These are phyloP conservation scores for Crenichthys baileyi DNA, from an alignment of 2,797 vertebrate genomes.

Conservation along the genomic window DNA sequence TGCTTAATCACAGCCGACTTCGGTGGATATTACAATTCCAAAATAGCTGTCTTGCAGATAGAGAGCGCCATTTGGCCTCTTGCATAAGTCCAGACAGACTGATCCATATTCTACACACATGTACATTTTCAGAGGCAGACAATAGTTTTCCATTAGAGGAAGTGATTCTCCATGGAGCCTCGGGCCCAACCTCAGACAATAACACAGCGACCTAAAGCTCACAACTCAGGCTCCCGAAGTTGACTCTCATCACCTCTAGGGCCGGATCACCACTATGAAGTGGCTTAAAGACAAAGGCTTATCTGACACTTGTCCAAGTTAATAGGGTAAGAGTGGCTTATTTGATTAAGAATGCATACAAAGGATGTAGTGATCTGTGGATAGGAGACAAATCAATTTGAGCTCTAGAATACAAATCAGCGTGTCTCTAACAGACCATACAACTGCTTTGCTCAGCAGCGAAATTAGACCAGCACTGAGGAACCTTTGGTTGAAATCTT, in stretches of 20 bases:
- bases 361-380: slow-evolving; percentile 50
- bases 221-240: slow-evolving; percentile 43
- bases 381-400: slow-evolving; percentile 50
- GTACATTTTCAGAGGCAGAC: slow-evolving; percentile 71
- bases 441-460: not conserved
- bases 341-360: slow-evolving; percentile 75
- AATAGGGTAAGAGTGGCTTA: slow-evolving; percentile 72
- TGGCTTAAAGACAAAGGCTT: slow-evolving; percentile 72
- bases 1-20: slow-evolving; percentile 70
- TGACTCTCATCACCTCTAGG: slow-evolving; percentile 68
- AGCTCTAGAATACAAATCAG: slow-evolving; percentile 27
- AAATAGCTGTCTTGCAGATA: slow-evolving; percentile 65
- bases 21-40: slow-evolving; percentile 69
- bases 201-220: slow-evolving; percentile 61
- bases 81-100: slow-evolving; percentile 69
- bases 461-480: slow-evolving; percentile 5
- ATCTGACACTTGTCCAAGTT: slow-evolving; percentile 70
- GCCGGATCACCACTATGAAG: slow-evolving; percentile 52
- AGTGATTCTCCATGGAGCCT: slow-evolving; percentile 70
- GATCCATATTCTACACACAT: slow-evolving; percentile 59
- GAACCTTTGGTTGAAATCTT: not conserved
- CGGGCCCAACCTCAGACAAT: slow-evolving; percentile 72
- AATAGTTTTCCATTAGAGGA: slow-evolving; percentile 82
- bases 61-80: slow-evolving; percentile 57
- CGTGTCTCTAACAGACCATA: slow-evolving; percentile 5